Evolutionary conservation across 2,113 vertebrate genomes (phyloP).

Genomic region (Micronycteris hirsuta): DNA sequence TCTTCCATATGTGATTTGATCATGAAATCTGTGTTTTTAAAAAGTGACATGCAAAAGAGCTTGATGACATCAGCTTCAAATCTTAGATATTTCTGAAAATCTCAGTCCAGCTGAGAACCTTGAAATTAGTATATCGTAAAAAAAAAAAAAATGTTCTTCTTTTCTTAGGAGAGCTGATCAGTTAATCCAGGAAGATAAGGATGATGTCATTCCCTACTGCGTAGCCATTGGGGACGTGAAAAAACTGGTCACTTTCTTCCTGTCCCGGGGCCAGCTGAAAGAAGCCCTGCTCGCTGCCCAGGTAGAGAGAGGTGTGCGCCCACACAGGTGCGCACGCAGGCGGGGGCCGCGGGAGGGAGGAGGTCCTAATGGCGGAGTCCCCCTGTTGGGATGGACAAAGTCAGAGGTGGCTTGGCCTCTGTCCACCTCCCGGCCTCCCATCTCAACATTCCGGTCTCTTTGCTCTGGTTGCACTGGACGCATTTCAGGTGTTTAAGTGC

Average conservation of each 20-base stretch:
- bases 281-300: slow-evolving; percentile 94
- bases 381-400: too few species aligned
- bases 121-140: background rate
- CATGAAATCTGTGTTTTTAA: background rate
- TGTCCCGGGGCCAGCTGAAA: slow-evolving; percentile 91
- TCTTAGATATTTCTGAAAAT: background rate
- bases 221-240: slow-evolving; percentile 93
- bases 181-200: slow-evolving; percentile 94
- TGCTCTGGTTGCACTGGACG: background rate
- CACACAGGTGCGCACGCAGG: too few species aligned
- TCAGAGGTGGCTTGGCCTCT: background rate
- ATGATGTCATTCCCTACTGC: slow-evolving; percentile 95
- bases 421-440: fast-evolving
- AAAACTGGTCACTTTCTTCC: slow-evolving; percentile 93
- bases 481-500: background rate
- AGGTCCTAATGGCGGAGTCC: fast-evolving
- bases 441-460: background rate
- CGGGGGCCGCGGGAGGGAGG: too few species aligned
- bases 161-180: slow-evolving; percentile 93
- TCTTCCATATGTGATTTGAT: background rate
- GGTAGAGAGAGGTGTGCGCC: slow-evolving; percentile 80
- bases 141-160: background rate
- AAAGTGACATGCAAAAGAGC: background rate
- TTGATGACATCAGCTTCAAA: background rate
- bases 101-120: background rate